phyloP scores from a whole-genome alignment of 2,888 invertebrate genomes.

The Ectobius pallidus region DNA sequence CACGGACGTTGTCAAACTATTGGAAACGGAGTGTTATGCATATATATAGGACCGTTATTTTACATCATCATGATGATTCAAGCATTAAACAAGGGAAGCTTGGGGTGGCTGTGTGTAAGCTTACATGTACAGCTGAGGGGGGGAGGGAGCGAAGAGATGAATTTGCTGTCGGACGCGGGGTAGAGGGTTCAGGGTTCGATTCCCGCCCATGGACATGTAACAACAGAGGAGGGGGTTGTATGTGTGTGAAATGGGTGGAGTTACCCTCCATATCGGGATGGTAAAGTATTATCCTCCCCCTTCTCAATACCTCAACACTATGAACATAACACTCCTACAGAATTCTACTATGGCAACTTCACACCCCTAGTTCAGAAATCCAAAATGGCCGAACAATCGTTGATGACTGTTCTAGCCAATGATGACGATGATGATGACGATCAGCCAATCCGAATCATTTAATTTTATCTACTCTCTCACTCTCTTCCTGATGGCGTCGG shows the following conservation, averaged over 20 bases:
- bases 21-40: conserved; percentile 15
- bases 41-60: conserved; percentile 17
- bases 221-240: conserved; percentile 10
- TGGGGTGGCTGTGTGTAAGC: neutral
- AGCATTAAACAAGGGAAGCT: conserved; percentile 20
- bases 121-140: neutral
- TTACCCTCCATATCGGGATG: conserved; percentile 17
- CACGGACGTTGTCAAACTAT: neutral
- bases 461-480: conserved; percentile 23
- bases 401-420: conserved; percentile 34
- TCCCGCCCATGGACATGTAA: conserved; percentile 32
- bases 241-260: conserved; percentile 28
- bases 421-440: conserved; percentile 38
- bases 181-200: conserved; percentile 21
- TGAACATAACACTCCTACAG: conserved; percentile 7
- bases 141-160: neutral
- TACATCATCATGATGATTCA: conserved; percentile 8
- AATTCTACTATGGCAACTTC: conserved; percentile 16
- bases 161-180: conserved; percentile 2
- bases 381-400: conserved; percentile 36
- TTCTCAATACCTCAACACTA: neutral
- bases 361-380: conserved; percentile 25
- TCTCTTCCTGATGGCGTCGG: neutral
- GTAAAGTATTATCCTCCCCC: conserved; percentile 10
- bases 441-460: conserved; percentile 36